Evolutionary conservation across 1,140 invertebrate species (phyloP), one percentile per base, ranked within the genome.

Genomic region (Aethina tumida): DNA sequence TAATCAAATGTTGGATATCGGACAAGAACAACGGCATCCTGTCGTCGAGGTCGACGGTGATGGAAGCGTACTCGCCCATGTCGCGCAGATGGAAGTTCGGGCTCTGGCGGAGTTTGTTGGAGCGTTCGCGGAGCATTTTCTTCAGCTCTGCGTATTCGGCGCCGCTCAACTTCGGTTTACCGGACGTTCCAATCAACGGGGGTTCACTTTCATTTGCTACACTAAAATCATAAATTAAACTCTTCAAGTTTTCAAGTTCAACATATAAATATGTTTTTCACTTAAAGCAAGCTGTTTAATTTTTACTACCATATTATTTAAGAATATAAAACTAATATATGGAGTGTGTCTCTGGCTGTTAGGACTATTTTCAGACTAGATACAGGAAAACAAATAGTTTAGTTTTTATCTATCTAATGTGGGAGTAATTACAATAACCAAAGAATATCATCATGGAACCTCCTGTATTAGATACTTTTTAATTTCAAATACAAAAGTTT

Each of bases 1-100:
- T 62, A 3, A 92, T 52, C 30, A 93, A 65, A 65, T 90, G 77
- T 58, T 91, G 86, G 36, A 92, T 58, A 59, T 93, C 88, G 24
- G 75, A 76, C 0, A 89, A 64, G 55, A 85, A 80, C 43, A 94
- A 66, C 5, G 88, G 87, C 28, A 81, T 71, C 45, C 83, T 68
- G 29, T 73, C 63, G 31, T 71, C 57, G 17, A 58, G 45, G 18
- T 67, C 56, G 16, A 63, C 55, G 27, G 59, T 56, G 39, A 83
- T 56, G 26, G 63, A 69, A 30, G 81, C 78, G 50, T 63, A 68
- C 50, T 74, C 61, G 15, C 80, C 80, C 39, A 70, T 62, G 31
- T 64, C 59, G 56, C 75, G 74, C 15, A 83, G 62, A 31, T 62
- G 56, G 41, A 83, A 66, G 7, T 13, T 8, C 15, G 19, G n/a